These are phyloP conservation scores for Omphaloscelis lunosa DNA, from an alignment of 2,888 invertebrate genomes.

Conservation along the genomic window DNA sequence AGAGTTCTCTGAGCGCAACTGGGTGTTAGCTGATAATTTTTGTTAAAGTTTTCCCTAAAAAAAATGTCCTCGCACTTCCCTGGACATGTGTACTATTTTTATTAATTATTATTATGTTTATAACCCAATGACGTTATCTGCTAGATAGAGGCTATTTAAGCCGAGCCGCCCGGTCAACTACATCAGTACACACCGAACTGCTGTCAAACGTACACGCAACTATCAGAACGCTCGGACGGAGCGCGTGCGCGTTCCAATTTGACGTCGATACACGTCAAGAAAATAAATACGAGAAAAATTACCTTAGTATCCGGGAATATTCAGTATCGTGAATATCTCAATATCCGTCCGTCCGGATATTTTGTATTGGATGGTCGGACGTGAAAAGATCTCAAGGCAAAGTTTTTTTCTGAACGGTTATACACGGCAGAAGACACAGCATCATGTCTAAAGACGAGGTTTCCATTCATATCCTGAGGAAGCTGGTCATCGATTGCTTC, in stretches of 20 bases:
- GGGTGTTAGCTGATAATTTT: background rate
- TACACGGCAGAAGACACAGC: background rate
- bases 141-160: slow-evolving; percentile 62
- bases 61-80: background rate
- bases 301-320: slow-evolving; percentile 18
- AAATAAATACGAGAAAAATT: background rate
- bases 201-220: slow-evolving; percentile 46
- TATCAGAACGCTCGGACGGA: slow-evolving; percentile 5
- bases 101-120: slow-evolving; percentile 24
- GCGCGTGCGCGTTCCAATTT: slow-evolving; percentile 29
- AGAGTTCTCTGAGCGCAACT: too few species aligned
- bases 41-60: background rate
- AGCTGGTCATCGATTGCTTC: slow-evolving; percentile 80
- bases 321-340: background rate
- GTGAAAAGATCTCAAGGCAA: background rate
- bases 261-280: slow-evolving; percentile 59
- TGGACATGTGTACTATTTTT: slow-evolving; percentile 3
- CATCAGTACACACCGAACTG: slow-evolving; percentile 54
- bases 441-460: slow-evolving; percentile 44
- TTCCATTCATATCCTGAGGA: slow-evolving; percentile 67
- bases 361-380: background rate
- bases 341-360: slow-evolving; percentile 14
- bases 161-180: slow-evolving; percentile 9
- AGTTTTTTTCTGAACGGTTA: slow-evolving; percentile 19
- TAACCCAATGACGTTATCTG: slow-evolving; percentile 52